Base-by-base conservation (phyloP, 2,888 invertebrate species). In the Cheilosia vulpina region DNA sequence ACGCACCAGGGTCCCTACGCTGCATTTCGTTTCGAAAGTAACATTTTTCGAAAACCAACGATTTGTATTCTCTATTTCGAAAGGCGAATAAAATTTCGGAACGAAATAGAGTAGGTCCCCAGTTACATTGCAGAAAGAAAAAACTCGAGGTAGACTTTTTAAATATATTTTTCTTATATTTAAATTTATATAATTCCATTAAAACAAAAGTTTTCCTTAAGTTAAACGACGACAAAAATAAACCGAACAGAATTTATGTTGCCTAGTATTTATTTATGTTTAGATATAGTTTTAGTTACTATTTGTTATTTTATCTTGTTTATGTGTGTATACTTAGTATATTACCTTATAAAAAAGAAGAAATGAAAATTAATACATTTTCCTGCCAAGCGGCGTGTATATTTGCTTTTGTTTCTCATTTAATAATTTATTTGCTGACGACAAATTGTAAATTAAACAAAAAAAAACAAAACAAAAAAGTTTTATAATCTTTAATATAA, bases 401-500 rank as follows among this genome's bases (percentile, higher is more conserved):
- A 52, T 15, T 47, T 45, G 11, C 53, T 34, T 52, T 68, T 53
- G 47, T 58, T 65, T 58, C 75, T 55, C 38, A 38, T 38, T 7
- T 43, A 45, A 53, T 63, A 45, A 55, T 76, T 52, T 71, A 24
- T 52, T 52, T 21, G 57, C 75, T 79, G 53, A 38, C 58, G 47
- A 38, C 58, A 71, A 80, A 2, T 43, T 6, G 43, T 43, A 27
- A 31, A 31, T 9, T 31, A 31, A 31, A n/a, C n/a, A n/a, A 27
- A 27, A 27, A 27, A 2, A 31, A 31, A 31, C 31, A 31, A 31
- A 31, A 31, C 31, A 31, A 9, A 31, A 47, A 58, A 38, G 50
- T 72, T 80, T 81, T 75, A 72, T 76, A 85, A 76, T 80, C 80
- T 80, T 85, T 85, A 85, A 85, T 84, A 84, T 84, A 84, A 81